Conservation (phyloP, 1,140 invertebrate genomes). For the Neuroterus valhalla region DNA sequence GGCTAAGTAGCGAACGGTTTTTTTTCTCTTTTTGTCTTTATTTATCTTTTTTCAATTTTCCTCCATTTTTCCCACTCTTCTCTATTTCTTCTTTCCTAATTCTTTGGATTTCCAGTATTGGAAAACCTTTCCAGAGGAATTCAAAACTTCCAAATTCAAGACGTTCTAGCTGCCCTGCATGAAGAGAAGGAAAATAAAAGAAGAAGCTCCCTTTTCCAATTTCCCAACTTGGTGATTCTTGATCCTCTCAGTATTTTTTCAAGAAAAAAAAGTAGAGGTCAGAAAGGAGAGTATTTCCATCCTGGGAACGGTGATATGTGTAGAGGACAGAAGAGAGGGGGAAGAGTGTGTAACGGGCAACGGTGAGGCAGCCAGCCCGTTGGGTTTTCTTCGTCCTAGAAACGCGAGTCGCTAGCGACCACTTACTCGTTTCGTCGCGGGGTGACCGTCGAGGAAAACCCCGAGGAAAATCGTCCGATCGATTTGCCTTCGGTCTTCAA, state of each 20-base stretch:
- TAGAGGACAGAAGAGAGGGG: not conserved
- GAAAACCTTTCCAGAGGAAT: no score
- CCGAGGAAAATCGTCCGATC: constrained; percentile 75
- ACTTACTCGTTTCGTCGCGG: constrained; percentile 57
- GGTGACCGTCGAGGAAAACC: constrained; percentile 72
- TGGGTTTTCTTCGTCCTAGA: constrained; percentile 53
- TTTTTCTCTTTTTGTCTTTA: no score
- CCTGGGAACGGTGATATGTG: not conserved
- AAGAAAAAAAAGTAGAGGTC: constrained; percentile 1
- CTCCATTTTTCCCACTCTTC: no score
- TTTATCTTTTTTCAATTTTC: no score
- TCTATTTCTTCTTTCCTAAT: no score
- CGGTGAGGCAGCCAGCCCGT: no score
- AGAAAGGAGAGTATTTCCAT: constrained; percentile 18
- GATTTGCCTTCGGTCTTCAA: constrained; percentile 74
- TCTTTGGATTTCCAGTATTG: no score
- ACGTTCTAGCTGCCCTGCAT: not conserved
- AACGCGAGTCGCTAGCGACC: constrained; percentile 54
- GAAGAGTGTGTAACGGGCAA: constrained; percentile 40
- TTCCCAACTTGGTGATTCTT: constrained; percentile 25
- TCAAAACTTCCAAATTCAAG: not conserved
- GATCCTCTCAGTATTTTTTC: constrained; percentile 1
- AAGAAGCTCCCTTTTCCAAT: constrained; percentile 20
- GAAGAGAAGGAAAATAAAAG: not conserved
- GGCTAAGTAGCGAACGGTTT: no score